Percentiles rank a stretch among this genome's conserved stretches.
These are phyloP conservation scores for Gonatopus flavifemur DNA, from an alignment of 1,140 invertebrate genomes.

Conservation along the genomic window DNA sequence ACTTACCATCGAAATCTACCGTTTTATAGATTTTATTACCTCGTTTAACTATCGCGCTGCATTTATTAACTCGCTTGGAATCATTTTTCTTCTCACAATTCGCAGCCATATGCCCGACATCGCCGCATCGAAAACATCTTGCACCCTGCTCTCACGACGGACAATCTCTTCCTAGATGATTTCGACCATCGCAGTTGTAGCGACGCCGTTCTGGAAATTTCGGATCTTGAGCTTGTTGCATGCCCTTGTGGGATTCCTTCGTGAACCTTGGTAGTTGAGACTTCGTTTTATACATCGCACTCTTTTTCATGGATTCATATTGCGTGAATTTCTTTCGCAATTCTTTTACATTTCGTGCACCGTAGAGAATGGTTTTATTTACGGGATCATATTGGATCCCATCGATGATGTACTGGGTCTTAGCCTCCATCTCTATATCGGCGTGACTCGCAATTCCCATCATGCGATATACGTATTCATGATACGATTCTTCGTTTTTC, in stretches of 20 bases:
- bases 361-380: conserved; percentile 3
- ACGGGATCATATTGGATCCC: conserved; percentile 1
- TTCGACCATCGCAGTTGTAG: background rate
- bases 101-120: background rate
- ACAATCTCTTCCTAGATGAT: background rate
- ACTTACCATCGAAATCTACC: background rate
- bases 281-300: background rate
- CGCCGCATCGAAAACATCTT: background rate
- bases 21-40: background rate
- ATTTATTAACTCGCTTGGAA: background rate
- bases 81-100: background rate
- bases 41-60: background rate
- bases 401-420: conserved; percentile 17
- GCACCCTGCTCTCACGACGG: background rate
- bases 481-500: conserved; percentile 1
- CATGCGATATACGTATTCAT: conserved; percentile 12
- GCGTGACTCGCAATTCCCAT: conserved; percentile 5
- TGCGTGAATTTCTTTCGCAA: background rate
- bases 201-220: background rate
- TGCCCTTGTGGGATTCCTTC: background rate
- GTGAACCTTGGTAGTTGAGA: background rate
- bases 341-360: background rate
- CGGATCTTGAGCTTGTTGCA: background rate
- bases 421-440: conserved; percentile 5
- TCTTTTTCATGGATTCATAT: background rate